phyloP scores from a whole-genome alignment of 2,888 invertebrate genomes.

The Tribolium freemani region DNA sequence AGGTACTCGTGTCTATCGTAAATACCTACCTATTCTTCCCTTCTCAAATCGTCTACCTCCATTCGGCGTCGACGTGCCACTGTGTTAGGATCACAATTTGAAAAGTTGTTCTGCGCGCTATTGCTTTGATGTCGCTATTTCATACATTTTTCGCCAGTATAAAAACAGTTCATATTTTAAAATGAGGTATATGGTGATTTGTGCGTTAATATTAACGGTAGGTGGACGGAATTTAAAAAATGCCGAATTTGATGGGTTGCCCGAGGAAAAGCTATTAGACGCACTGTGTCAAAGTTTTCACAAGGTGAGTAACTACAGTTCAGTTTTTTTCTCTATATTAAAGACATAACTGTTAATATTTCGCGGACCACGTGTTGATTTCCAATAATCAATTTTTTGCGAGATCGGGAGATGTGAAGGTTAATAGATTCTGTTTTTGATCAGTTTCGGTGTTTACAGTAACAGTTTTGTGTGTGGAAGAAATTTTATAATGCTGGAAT shows the following conservation, averaged over 20 bases:
- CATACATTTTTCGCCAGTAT: not conserved
- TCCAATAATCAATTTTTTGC: not conserved
- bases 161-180: not conserved
- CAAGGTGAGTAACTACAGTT: constrained; percentile 12
- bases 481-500: too few species aligned
- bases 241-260: constrained; percentile 20
- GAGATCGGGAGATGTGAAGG: not conserved
- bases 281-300: constrained; percentile 24
- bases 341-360: not conserved
- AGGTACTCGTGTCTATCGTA: not conserved
- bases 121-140: not conserved
- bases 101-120: constrained; percentile 4
- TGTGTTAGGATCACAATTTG: not conserved
- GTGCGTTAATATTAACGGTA: not conserved
- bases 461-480: too few species aligned
- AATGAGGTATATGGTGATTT: constrained; percentile 4
- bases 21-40: not conserved
- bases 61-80: not conserved
- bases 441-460: not conserved
- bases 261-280: constrained; percentile 18
- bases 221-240: constrained; percentile 14
- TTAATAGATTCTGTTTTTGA: not conserved
- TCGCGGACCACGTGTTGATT: not conserved
- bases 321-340: not conserved
- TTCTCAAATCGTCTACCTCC: not conserved